Evolutionary conservation across 2,888 invertebrate species (phyloP).

Genomic region (Gryllus longicercus): DNA sequence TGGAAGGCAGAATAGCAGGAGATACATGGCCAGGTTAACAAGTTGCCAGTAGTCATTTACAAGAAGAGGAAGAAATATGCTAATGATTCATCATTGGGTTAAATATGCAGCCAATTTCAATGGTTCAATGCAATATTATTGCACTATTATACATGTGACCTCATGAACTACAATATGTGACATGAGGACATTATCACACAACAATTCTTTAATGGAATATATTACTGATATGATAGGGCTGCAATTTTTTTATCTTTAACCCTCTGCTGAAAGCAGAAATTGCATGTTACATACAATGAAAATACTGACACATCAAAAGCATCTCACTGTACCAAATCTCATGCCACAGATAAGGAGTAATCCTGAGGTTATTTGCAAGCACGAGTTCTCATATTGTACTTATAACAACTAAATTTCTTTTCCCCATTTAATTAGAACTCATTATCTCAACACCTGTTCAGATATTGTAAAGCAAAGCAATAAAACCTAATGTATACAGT

Average conservation of each 20-base stretch:
- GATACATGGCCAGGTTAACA: slow-evolving; percentile 17
- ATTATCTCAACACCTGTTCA: too few relatives aligned
- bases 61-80: slow-evolving; percentile 17
- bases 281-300: background rate
- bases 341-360: background rate
- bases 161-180: background rate
- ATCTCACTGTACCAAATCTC: background rate
- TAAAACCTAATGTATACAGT: too few relatives aligned
- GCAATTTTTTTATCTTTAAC: background rate
- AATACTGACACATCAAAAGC: slow-evolving; percentile 9
- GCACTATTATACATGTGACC: background rate
- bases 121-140: background rate
- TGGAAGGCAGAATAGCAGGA: slow-evolving; percentile 17
- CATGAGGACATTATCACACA: slow-evolving; percentile 5
- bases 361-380: too few relatives aligned
- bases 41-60: slow-evolving; percentile 6
- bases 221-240: slow-evolving; percentile 3
- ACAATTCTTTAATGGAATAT: background rate
- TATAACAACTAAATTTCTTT: too few relatives aligned
- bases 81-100: background rate
- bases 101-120: slow-evolving; percentile 17
- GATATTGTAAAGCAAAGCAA: too few relatives aligned
- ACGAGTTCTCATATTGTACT: too few relatives aligned
- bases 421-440: too few relatives aligned
- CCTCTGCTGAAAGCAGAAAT: background rate